phyloP scores from a whole-genome alignment of 2,113 vertebrate species.

The Synodontis membranacea region DNA sequence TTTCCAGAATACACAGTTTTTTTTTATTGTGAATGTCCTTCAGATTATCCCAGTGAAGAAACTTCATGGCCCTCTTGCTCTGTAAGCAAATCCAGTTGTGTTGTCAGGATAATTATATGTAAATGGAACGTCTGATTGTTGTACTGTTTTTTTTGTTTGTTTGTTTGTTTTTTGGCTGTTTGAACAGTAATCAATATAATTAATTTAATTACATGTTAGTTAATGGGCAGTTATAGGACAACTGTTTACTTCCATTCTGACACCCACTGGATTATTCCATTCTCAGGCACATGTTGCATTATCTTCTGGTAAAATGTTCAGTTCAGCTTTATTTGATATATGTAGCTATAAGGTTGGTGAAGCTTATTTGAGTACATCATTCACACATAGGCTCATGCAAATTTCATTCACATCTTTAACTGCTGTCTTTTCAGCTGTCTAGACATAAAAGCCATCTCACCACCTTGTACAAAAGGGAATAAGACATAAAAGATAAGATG shows the following conservation, averaged over 20 bases:
- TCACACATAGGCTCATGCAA: neutral
- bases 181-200: conserved; percentile 39
- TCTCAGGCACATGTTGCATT: conserved; percentile 1
- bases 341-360: neutral
- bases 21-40: neutral
- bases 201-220: conserved; percentile 38
- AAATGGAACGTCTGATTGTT: conserved; percentile 9
- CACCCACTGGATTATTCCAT: conserved; percentile 3
- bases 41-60: neutral
- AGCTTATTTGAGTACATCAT: conserved; percentile 11
- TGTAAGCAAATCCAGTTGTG: neutral
- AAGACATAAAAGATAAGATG: conserved; percentile 1
- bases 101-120: neutral
- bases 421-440: neutral
- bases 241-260: neutral
- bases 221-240: conserved; percentile 10
- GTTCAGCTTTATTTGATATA: too few relatives aligned
- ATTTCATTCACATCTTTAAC: neutral
- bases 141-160: neutral
- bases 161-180: neutral
- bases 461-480: neutral
- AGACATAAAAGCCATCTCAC: conserved; percentile 43
- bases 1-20: neutral
- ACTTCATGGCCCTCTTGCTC: neutral
- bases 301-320: neutral